phyloP scores from a whole-genome alignment of 1,140 invertebrate species.

The Drosophila bocki region DNA sequence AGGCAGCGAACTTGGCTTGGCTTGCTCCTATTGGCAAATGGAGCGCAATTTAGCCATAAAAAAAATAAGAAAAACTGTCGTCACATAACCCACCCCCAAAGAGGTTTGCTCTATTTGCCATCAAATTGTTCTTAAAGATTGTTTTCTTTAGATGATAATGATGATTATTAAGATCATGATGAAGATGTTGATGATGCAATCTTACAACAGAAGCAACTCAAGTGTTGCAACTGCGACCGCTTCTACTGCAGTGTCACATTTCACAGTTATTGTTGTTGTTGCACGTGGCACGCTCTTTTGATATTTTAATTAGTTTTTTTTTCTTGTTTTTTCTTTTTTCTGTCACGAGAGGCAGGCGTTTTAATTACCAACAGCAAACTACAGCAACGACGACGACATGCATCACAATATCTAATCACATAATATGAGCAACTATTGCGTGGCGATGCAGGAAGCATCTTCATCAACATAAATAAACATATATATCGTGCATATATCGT shows the following conservation, averaged over 20 bases:
- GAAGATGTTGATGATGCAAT: slow-evolving; percentile 46
- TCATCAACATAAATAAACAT: slow-evolving; percentile 1
- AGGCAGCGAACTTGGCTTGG: slow-evolving; percentile 44
- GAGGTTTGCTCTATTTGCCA: slow-evolving; percentile 27
- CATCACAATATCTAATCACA: slow-evolving; percentile 43
- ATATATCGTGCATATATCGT: not conserved
- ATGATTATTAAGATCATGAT: not conserved
- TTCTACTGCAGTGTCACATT: slow-evolving; percentile 68
- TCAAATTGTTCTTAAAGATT: slow-evolving; percentile 28
- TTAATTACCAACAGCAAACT: slow-evolving; percentile 57
- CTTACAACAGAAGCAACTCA: slow-evolving; percentile 44
- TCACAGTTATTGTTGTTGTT: slow-evolving; percentile 68
- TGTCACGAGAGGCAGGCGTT: slow-evolving; percentile 64
- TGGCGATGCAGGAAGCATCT: slow-evolving; percentile 45
- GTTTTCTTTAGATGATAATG: slow-evolving; percentile 13
- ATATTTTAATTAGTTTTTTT: slow-evolving; percentile 64
- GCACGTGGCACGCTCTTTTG: slow-evolving; percentile 63
- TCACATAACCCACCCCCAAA: slow-evolving; percentile 1
- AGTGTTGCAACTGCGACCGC: slow-evolving; percentile 54
- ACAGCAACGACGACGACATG: slow-evolving; percentile 34
- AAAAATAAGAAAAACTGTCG: slow-evolving; percentile 7
- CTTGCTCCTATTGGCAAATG: slow-evolving; percentile 58
- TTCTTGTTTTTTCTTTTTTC: slow-evolving; percentile 16
- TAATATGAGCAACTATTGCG: slow-evolving; percentile 32
- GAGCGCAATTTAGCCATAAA: slow-evolving; percentile 36